Conservation (phyloP, 2,888 invertebrate genomes). For the Beris chalybata region DNA sequence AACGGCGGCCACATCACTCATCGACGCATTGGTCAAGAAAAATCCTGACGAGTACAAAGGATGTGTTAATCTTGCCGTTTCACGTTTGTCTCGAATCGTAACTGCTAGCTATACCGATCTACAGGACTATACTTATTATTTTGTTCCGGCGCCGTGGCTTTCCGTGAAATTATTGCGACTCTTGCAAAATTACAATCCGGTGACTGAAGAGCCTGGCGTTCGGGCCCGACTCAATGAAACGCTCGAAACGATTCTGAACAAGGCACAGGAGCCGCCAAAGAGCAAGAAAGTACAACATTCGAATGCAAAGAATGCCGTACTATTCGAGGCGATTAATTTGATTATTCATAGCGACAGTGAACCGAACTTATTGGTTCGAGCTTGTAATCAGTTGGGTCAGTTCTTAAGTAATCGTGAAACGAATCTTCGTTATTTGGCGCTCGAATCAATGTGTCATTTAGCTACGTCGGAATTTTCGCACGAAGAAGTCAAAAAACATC, state of each 20-base stretch:
- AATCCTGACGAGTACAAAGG: slow-evolving; percentile 99
- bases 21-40: slow-evolving; percentile 97
- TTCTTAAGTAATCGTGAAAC: slow-evolving; percentile 97
- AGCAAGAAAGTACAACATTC: slow-evolving; percentile 99
- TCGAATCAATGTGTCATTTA: slow-evolving; percentile 99
- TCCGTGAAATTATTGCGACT: slow-evolving; percentile 95
- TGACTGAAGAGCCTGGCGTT: slow-evolving; percentile 94
- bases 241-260: slow-evolving; percentile 95
- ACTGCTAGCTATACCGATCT: slow-evolving; percentile 98
- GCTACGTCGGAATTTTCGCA: slow-evolving; percentile 99
- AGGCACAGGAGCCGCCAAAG: slow-evolving; percentile 98
- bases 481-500: slow-evolving; percentile 99
- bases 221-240: slow-evolving; percentile 96
- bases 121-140: slow-evolving; percentile 99
- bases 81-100: slow-evolving; percentile 94
- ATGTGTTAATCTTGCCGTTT: slow-evolving; percentile 96
- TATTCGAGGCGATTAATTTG: slow-evolving; percentile 99
- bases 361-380: slow-evolving; percentile 93
- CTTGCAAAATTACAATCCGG: slow-evolving; percentile 97
- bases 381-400: slow-evolving; percentile 98
- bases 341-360: slow-evolving; percentile 99
- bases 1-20: slow-evolving; percentile 96
- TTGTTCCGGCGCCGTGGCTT: slow-evolving; percentile 99
- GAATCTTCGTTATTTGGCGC: slow-evolving; percentile 93
- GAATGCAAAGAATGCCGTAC: slow-evolving; percentile 98